Evolutionary conservation across 2,113 vertebrate genomes (phyloP).

Genomic region (Actenoides lindsayi): DNA sequence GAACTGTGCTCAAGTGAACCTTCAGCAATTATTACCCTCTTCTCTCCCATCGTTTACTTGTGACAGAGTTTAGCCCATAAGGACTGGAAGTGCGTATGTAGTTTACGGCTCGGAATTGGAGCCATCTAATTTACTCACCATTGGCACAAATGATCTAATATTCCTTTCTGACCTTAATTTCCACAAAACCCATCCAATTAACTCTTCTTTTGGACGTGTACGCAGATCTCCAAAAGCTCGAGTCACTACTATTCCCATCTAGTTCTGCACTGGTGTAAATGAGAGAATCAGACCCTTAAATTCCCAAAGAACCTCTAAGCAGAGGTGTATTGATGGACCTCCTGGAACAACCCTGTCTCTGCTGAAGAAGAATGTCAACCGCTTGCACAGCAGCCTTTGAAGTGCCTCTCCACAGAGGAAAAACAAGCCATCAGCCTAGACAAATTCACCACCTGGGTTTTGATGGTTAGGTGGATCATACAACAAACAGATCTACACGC

Average conservation of each 20-base stretch:
- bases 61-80: neutral
- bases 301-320: neutral
- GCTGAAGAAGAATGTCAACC: neutral
- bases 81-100: neutral
- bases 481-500: neutral
- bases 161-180: neutral
- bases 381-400: neutral
- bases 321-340: neutral
- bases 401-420: slow-evolving; percentile 2
- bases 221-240: neutral
- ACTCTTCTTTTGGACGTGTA: neutral
- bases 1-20: neutral
- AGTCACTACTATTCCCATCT: neutral
- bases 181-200: neutral
- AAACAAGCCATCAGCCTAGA: neutral
- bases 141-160: neutral
- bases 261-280: neutral
- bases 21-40: neutral
- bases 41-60: neutral
- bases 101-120: neutral
- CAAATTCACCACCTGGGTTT: neutral
- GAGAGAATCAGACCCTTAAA: neutral
- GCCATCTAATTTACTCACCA: neutral
- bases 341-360: neutral
- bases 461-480: neutral